Percentiles rank a stretch among this genome's conserved stretches.
Evolutionary conservation across 2,888 invertebrate genomes (phyloP).

Genomic region (Ornithoptera alexandrae): DNA sequence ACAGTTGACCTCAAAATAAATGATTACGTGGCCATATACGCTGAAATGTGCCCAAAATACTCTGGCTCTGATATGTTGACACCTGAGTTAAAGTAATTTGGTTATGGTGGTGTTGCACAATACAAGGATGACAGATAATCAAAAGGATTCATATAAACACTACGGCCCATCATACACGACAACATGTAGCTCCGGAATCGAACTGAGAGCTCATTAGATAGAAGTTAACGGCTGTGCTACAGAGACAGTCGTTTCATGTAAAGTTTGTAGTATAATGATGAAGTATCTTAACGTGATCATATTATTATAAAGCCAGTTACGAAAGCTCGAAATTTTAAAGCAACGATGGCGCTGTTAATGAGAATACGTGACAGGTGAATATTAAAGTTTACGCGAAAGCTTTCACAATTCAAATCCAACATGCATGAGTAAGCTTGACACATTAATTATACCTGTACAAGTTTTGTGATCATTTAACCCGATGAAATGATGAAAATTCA

Average conservation of each 20-base stretch:
- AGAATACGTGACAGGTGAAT: constrained; percentile 24
- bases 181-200: neutral
- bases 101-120: too few species aligned
- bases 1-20: too few species aligned
- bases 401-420: constrained; percentile 15
- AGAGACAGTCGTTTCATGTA: too few species aligned
- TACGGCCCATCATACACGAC: too few species aligned
- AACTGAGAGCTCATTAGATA: neutral
- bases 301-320: constrained; percentile 9
- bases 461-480: neutral
- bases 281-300: constrained; percentile 3
- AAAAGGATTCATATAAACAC: too few species aligned
- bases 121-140: too few species aligned
- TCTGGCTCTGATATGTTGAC: too few species aligned
- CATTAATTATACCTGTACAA: neutral
- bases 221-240: neutral
- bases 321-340: constrained; percentile 10
- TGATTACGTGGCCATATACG: too few species aligned
- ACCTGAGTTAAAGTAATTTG: too few species aligned
- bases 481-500: neutral
- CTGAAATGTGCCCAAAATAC: too few species aligned
- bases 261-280: too few species aligned
- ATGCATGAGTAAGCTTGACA: constrained; percentile 1
- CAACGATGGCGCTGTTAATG: constrained; percentile 15
- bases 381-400: constrained; percentile 19